These are phyloP conservation scores for Alethe diademata DNA, from an alignment of 2,113 vertebrate genomes.

Conservation along the genomic window DNA sequence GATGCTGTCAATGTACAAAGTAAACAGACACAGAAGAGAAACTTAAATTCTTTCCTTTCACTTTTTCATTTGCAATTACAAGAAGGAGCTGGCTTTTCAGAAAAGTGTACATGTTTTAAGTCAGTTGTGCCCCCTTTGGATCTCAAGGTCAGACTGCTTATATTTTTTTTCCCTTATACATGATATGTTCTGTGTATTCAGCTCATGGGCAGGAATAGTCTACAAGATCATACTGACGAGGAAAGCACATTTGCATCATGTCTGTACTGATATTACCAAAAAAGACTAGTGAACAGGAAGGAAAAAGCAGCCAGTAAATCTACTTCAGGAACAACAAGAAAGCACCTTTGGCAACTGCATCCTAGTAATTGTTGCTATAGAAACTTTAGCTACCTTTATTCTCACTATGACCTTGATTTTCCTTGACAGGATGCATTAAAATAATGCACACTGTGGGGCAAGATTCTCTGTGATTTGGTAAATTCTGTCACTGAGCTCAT, in stretches of 20 bases:
- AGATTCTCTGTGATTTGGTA: background rate
- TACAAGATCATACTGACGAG: background rate
- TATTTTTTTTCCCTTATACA: background rate
- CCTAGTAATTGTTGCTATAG: constrained; percentile 78
- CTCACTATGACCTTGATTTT: constrained; percentile 71
- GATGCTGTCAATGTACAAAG: background rate
- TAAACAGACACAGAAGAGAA: background rate
- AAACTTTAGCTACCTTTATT: constrained; percentile 72
- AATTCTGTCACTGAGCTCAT: constrained; percentile 3
- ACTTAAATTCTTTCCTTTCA: background rate
- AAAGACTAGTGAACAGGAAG: constrained; percentile 59
- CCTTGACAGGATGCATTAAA: constrained; percentile 51
- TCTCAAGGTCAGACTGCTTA: constrained; percentile 9
- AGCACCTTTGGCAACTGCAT: constrained; percentile 76
- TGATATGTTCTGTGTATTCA: background rate
- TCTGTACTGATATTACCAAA: constrained; percentile 24
- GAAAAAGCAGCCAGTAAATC: constrained; percentile 58
- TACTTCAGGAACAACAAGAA: constrained; percentile 59
- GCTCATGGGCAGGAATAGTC: background rate
- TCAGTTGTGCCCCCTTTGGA: background rate
- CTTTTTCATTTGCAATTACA: background rate
- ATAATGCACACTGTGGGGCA: background rate
- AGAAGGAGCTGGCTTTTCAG: background rate
- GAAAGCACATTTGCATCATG: constrained; percentile 36
- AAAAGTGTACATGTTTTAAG: background rate